These are phyloP conservation scores for Metellina segmentata DNA, from an alignment of 2,888 invertebrate species.

Conservation along the genomic window DNA sequence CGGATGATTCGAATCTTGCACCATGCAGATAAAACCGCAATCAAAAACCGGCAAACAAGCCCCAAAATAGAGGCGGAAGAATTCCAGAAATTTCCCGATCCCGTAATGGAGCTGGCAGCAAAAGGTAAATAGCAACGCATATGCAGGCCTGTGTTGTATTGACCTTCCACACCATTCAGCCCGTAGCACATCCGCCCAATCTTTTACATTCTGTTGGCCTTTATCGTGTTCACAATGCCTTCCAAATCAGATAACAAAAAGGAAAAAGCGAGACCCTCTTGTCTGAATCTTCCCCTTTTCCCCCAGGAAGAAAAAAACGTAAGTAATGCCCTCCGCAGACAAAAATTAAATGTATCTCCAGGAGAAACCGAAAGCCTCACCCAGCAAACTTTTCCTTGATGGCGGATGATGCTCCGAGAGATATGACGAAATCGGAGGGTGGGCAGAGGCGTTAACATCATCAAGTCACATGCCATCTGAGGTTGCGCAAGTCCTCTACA, in stretches of 20 bases:
- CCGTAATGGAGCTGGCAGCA: neutral
- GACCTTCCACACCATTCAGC: slow-evolving; percentile 6
- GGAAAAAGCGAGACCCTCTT: slow-evolving; percentile 10
- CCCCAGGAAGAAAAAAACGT: neutral
- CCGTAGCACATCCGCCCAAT: neutral
- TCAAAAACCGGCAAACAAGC: too few species aligned
- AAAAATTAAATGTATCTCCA: slow-evolving; percentile 22
- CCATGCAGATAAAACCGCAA: too few species aligned
- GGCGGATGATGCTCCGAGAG: slow-evolving; percentile 27
- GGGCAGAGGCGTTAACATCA: slow-evolving; percentile 61
- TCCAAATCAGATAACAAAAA: slow-evolving; percentile 8
- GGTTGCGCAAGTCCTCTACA: neutral
- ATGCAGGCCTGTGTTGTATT: neutral
- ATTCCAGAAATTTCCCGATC: neutral
- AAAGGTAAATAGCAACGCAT: neutral
- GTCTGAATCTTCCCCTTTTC: neutral
- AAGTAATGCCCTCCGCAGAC: neutral
- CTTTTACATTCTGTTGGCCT: neutral
- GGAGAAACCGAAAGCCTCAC: slow-evolving; percentile 13
- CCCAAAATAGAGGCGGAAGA: neutral
- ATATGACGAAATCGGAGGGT: slow-evolving; percentile 56
- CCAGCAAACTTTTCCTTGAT: slow-evolving; percentile 8
- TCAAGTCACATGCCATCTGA: slow-evolving; percentile 3
- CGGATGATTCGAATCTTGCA: too few species aligned
- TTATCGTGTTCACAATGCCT: neutral